Evolutionary conservation across 2,888 invertebrate genomes (phyloP).

Genomic region (Drosophila mercatorum): DNA sequence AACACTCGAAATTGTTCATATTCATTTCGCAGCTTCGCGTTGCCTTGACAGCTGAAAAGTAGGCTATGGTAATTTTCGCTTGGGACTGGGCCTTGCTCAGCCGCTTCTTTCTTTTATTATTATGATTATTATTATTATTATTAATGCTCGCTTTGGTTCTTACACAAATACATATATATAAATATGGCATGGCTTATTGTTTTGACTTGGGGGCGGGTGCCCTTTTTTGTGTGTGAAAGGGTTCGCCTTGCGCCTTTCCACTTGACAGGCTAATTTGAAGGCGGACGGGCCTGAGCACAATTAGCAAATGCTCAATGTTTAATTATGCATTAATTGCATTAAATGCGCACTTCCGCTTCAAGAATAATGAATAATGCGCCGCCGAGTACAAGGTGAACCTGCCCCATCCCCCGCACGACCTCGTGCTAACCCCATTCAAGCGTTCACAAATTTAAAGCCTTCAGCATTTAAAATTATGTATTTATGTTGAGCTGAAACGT

Average conservation of each 20-base stretch:
- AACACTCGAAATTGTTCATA: constrained; percentile 27
- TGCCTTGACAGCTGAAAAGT: constrained; percentile 64
- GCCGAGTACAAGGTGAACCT: constrained; percentile 5
- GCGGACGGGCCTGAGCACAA: constrained; percentile 33
- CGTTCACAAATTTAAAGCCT: constrained; percentile 4
- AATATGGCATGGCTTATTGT: constrained; percentile 48
- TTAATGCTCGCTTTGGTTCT: constrained; percentile 39
- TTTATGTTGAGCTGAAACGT: background rate
- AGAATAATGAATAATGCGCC: constrained; percentile 50
- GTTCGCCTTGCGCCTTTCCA: constrained; percentile 17
- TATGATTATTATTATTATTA: constrained; percentile 14
- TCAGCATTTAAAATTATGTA: constrained; percentile 36
- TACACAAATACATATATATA: constrained; percentile 6
- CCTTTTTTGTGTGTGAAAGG: constrained; percentile 3
- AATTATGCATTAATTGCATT: constrained; percentile 80
- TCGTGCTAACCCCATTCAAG: background rate
- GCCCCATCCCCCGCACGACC: background rate
- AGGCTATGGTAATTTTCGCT: constrained; percentile 64
- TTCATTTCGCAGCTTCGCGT: constrained; percentile 22
- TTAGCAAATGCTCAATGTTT: constrained; percentile 65
- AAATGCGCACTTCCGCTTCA: constrained; percentile 72
- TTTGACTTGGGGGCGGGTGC: constrained; percentile 7
- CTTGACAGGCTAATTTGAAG: constrained; percentile 51
- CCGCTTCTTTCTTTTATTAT: background rate
- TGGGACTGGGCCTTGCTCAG: constrained; percentile 23